These are phyloP conservation scores for Heliornis fulica DNA, from an alignment of 2,113 vertebrate species.

Conservation along the genomic window DNA sequence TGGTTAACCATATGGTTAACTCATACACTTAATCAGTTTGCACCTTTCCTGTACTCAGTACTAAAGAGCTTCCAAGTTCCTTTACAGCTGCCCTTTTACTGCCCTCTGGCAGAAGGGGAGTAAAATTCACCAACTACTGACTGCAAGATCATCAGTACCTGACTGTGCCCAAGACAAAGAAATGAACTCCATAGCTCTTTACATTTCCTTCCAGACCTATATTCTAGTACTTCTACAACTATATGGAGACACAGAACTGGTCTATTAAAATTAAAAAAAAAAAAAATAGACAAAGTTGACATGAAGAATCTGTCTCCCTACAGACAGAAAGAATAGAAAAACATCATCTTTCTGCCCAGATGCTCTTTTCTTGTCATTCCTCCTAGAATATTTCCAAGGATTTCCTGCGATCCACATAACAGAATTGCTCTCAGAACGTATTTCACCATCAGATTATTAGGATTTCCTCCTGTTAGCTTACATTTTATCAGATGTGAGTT, in stretches of 20 bases:
- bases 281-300: not conserved
- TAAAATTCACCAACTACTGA: not conserved
- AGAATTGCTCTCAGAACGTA: not conserved
- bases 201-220: not conserved
- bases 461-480: not conserved
- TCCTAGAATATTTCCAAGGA: not conserved
- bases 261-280: not conserved
- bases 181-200: not conserved
- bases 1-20: not conserved
- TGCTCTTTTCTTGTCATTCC: not conserved
- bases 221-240: not conserved
- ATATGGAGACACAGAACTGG: not conserved
- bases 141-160: not conserved
- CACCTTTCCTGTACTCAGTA: not conserved
- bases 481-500: not conserved
- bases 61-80: not conserved
- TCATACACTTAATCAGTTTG: not conserved
- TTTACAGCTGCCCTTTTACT: not conserved
- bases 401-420: not conserved
- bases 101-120: not conserved
- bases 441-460: not conserved
- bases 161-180: not conserved
- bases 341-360: not conserved
- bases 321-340: not conserved
- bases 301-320: not conserved